A percentile compares a stretch with the other conserved stretches of the same genome.
Evolutionary conservation across 2,888 invertebrate genomes (phyloP).

Genomic region (Arctia plantaginis): DNA sequence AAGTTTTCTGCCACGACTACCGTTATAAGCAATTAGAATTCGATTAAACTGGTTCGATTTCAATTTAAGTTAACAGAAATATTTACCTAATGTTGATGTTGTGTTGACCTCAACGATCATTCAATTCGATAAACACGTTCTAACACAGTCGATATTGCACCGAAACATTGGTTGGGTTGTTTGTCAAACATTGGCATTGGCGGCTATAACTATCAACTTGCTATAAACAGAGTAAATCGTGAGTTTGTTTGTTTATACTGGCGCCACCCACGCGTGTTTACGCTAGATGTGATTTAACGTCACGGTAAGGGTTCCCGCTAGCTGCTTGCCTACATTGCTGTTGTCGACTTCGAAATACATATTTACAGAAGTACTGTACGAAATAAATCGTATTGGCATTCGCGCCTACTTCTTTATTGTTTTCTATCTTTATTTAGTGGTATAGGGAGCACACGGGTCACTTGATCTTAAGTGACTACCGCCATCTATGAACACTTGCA

Average conservation of each 20-base stretch:
- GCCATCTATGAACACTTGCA: no score
- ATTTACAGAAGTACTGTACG: background rate
- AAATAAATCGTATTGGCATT: background rate
- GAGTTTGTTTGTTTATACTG: slow-evolving; percentile 10
- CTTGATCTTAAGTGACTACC: no score
- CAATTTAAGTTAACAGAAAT: background rate
- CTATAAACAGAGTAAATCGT: background rate
- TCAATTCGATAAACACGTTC: background rate
- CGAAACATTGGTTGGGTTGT: slow-evolving; percentile 4
- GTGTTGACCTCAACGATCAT: background rate
- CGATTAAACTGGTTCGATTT: background rate
- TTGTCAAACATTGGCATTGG: slow-evolving; percentile 14
- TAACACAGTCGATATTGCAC: background rate
- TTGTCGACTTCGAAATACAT: background rate
- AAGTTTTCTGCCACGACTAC: background rate
- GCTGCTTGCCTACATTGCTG: background rate
- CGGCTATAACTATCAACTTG: background rate
- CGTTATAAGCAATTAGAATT: background rate
- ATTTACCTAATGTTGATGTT: background rate
- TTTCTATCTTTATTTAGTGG: no score
- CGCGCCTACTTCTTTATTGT: no score
- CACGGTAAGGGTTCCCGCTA: background rate
- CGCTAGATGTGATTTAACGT: slow-evolving; percentile 19
- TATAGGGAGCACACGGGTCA: no score
- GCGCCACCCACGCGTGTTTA: slow-evolving; percentile 14